Percentiles rank a stretch among this genome's conserved stretches.
Evolutionary conservation across 2,113 vertebrate species (phyloP).

Genomic region (Petaurus breviceps): DNA sequence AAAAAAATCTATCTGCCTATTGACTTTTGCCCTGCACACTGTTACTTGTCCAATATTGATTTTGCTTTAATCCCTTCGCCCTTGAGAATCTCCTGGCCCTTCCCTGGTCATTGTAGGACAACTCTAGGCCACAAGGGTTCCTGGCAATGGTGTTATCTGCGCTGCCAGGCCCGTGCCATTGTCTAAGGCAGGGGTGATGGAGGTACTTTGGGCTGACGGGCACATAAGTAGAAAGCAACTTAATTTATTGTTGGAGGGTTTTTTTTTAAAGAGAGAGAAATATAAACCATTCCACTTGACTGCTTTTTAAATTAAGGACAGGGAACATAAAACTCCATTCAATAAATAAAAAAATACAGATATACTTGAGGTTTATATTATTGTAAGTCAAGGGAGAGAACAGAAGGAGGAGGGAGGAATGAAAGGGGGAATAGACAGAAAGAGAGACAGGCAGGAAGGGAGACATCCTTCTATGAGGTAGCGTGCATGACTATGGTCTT

Average conservation of each 20-base stretch:
- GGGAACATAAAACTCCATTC: constrained; percentile 2
- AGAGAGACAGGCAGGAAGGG: not conserved
- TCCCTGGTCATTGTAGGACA: not conserved
- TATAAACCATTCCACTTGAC: not conserved
- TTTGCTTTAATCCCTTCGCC: not conserved
- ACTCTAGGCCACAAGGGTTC: not conserved
- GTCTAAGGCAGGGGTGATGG: not conserved
- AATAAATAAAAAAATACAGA: constrained; percentile 5
- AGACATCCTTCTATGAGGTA: not conserved
- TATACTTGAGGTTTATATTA: not conserved
- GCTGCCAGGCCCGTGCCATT: not conserved
- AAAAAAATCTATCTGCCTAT: not conserved
- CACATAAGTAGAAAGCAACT: not conserved
- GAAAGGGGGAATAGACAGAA: not conserved
- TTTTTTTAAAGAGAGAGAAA: not conserved
- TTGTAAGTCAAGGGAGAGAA: not conserved
- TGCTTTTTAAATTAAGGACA: not conserved
- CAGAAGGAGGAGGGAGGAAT: not conserved
- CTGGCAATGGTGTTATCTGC: not conserved
- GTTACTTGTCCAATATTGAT: not conserved
- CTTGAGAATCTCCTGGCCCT: not conserved
- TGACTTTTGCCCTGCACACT: not conserved
- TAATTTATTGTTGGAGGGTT: not conserved
- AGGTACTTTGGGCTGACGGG: not conserved
- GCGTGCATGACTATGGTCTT: not conserved